Conservation (phyloP, 1,140 invertebrate species). For the Eupristina koningsbergeri region DNA sequence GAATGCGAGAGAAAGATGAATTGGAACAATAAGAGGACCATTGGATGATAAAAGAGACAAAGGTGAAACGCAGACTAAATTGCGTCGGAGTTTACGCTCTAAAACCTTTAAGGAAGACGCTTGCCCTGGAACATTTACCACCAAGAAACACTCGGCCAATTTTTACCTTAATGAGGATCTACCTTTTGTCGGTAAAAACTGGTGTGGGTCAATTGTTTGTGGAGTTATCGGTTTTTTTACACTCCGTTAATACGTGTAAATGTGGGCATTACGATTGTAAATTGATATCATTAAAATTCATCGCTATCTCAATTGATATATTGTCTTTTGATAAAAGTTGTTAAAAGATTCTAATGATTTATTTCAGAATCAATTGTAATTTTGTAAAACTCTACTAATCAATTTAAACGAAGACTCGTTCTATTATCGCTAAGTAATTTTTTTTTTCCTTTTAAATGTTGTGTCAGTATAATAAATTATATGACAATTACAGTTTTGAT, state of each 20-base stretch:
- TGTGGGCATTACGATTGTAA: too few relatives aligned
- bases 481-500: not conserved
- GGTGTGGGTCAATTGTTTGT: not conserved
- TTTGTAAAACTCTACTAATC: not conserved
- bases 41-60: constrained; percentile 14
- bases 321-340: too few relatives aligned
- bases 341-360: too few relatives aligned
- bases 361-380: not conserved
- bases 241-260: not conserved
- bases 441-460: not conserved
- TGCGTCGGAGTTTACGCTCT: constrained; percentile 44
- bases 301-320: too few relatives aligned
- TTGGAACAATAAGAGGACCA: constrained; percentile 5
- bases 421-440: too few relatives aligned
- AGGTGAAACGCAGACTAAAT: constrained; percentile 31
- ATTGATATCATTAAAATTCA: too few relatives aligned
- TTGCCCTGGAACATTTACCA: not conserved
- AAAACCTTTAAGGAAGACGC: constrained; percentile 43
- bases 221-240: not conserved
- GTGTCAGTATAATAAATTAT: not conserved
- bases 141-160: constrained; percentile 31
- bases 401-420: too few relatives aligned
- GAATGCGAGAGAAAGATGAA: constrained; percentile 28
- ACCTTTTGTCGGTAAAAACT: not conserved
- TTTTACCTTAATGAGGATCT: constrained; percentile 45